These are phyloP conservation scores for Betta splendens DNA, from an alignment of 2,797 vertebrate species.

Conservation along the genomic window DNA sequence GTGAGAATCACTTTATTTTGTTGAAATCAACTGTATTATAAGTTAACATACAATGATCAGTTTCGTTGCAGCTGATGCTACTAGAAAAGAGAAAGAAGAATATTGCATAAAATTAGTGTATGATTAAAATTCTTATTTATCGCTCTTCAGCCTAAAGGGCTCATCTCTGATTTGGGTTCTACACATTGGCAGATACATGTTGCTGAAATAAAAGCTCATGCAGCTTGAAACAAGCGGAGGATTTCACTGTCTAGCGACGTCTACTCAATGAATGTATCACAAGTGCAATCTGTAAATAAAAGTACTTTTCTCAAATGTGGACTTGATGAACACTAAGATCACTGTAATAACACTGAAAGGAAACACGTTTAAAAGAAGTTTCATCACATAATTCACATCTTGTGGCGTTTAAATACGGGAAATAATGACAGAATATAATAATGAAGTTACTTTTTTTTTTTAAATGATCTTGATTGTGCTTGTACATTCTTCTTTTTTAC, in stretches of 20 bases:
- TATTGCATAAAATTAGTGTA: constrained; percentile 30
- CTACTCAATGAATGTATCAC: constrained; percentile 64
- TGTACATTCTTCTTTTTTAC: constrained; percentile 37
- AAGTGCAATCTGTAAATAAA: constrained; percentile 68
- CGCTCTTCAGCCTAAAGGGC: constrained; percentile 21
- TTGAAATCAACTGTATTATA: constrained; percentile 40
- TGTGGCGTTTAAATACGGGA: constrained; percentile 44
- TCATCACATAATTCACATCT: constrained; percentile 49
- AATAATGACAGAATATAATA: constrained; percentile 33
- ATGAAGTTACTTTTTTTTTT: constrained; percentile 39
- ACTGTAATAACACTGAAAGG: constrained; percentile 34
- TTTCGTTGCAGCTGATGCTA: constrained; percentile 30
- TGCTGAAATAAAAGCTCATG: constrained; percentile 43
- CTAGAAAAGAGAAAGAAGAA: constrained; percentile 25
- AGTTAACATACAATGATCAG: constrained; percentile 35
- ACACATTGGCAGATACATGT: constrained; percentile 14
- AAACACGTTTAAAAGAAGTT: constrained; percentile 49
- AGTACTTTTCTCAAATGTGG: constrained; percentile 30
- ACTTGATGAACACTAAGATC: constrained; percentile 47
- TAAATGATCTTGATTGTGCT: constrained; percentile 50
- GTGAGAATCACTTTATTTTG: constrained; percentile 69
- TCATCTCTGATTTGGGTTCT: constrained; percentile 14
- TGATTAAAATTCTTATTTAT: constrained; percentile 37
- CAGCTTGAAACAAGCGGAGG: constrained; percentile 35
- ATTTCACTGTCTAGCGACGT: constrained; percentile 49